phyloP scores from a whole-genome alignment of 2,113 vertebrate species.

The Calyptomena viridis region DNA sequence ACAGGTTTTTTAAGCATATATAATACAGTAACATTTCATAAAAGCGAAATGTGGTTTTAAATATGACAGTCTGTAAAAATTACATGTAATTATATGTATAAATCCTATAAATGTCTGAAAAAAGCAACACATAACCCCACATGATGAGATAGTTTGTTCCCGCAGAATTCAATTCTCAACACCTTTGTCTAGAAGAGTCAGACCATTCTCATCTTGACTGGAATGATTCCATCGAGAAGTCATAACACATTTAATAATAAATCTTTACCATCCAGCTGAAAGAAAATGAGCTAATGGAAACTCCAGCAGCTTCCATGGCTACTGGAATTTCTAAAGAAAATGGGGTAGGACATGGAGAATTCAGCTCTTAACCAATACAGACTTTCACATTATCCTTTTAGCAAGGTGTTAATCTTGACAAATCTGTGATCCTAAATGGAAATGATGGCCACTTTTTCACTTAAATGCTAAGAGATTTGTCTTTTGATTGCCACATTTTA shows the following conservation, averaged over 20 bases:
- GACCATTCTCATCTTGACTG: background rate
- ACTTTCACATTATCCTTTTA: background rate
- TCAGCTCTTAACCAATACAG: background rate
- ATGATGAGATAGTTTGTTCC: background rate
- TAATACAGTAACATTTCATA: background rate
- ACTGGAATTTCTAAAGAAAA: background rate
- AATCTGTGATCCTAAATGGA: background rate
- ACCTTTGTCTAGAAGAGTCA: background rate
- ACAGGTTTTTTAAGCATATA: background rate
- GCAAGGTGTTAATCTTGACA: background rate
- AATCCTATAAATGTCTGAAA: background rate
- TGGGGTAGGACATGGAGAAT: background rate
- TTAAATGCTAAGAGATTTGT: background rate
- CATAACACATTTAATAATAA: background rate
- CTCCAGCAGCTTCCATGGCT: background rate
- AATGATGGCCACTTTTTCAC: background rate
- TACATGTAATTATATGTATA: background rate
- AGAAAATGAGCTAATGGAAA: background rate
- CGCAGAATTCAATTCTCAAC: background rate
- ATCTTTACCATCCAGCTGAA: background rate
- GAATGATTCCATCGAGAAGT: background rate
- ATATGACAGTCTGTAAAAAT: background rate
- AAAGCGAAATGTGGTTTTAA: background rate
- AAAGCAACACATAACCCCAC: background rate
- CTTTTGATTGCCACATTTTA: background rate